Conservation (phyloP, 2,797 vertebrate genomes). For the Parauchenoglanis punctatus region DNA sequence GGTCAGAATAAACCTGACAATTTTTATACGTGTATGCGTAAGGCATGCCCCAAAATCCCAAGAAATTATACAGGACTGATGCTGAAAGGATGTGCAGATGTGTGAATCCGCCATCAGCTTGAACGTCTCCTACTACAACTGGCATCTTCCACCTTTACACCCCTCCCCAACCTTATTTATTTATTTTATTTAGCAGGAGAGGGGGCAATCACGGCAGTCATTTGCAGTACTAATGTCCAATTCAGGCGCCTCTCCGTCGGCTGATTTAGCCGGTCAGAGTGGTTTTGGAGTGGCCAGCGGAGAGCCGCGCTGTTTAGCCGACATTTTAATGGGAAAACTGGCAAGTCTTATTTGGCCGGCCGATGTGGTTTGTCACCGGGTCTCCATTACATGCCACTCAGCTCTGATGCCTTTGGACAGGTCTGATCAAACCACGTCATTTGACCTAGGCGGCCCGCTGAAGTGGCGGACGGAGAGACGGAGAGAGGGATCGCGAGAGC, state of each 20-base stretch:
- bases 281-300: slow-evolving; percentile 81
- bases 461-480: slow-evolving; percentile 71
- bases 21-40: neutral
- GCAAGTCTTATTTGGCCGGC: slow-evolving; percentile 99
- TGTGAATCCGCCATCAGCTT: slow-evolving; percentile 23
- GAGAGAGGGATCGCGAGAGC: slow-evolving; percentile 46
- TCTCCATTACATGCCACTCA: slow-evolving; percentile 99
- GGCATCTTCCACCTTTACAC: slow-evolving; percentile 68
- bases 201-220: slow-evolving; percentile 95
- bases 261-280: slow-evolving; percentile 97
- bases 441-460: slow-evolving; percentile 98
- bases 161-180: slow-evolving; percentile 78
- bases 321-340: slow-evolving; percentile 98
- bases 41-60: slow-evolving; percentile 1
- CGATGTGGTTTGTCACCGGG: slow-evolving; percentile 99
- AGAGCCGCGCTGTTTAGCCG: slow-evolving; percentile 88
- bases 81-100: slow-evolving; percentile 40
- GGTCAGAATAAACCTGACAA: neutral
- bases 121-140: slow-evolving; percentile 46
- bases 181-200: slow-evolving; percentile 82
- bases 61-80: slow-evolving; percentile 16
- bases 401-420: slow-evolving; percentile 99
- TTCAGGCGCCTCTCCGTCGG: slow-evolving; percentile 97
- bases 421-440: slow-evolving; percentile 99
- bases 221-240: slow-evolving; percentile 99